These are phyloP conservation scores for Chymomyza amoena DNA, from an alignment of 2,888 invertebrate species.

Conservation along the genomic window DNA sequence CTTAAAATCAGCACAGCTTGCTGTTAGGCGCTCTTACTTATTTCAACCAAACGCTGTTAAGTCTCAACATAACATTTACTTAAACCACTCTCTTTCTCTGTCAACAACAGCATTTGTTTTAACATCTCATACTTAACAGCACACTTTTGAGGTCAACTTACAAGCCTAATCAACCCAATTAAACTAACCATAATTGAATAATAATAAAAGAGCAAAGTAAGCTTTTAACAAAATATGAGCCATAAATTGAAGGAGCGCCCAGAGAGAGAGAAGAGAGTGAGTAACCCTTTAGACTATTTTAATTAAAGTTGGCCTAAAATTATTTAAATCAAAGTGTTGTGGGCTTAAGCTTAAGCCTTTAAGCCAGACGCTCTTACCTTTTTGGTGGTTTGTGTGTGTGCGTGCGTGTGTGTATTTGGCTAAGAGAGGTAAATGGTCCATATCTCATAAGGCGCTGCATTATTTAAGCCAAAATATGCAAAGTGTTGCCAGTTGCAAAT, in stretches of 20 bases:
- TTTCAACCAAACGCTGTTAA: not conserved
- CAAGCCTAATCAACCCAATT: not conserved
- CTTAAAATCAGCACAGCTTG: not conserved
- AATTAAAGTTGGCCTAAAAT: too few species aligned
- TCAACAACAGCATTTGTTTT: not conserved
- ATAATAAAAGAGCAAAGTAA: not conserved
- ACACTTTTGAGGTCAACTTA: not conserved
- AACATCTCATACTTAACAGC: not conserved
- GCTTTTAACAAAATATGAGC: not conserved
- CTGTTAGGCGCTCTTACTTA: not conserved
- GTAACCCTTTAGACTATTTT: not conserved
- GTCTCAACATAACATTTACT: not conserved
- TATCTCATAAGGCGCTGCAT: conserved; percentile 31
- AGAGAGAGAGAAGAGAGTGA: not conserved
- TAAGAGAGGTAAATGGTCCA: not conserved
- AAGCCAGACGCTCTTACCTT: too few species aligned
- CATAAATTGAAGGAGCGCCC: not conserved
- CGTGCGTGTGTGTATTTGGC: not conserved
- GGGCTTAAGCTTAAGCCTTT: too few species aligned
- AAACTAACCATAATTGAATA: not conserved
- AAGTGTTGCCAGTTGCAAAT: conserved; percentile 24
- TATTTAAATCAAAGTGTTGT: too few species aligned
- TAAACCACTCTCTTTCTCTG: conserved; percentile 14
- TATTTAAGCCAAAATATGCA: conserved; percentile 29
- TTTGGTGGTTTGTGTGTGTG: too few species aligned